Percentiles rank a stretch among this genome's conserved stretches.
phyloP scores from a whole-genome alignment of 1,140 invertebrate genomes.

The Prorops nasuta region DNA sequence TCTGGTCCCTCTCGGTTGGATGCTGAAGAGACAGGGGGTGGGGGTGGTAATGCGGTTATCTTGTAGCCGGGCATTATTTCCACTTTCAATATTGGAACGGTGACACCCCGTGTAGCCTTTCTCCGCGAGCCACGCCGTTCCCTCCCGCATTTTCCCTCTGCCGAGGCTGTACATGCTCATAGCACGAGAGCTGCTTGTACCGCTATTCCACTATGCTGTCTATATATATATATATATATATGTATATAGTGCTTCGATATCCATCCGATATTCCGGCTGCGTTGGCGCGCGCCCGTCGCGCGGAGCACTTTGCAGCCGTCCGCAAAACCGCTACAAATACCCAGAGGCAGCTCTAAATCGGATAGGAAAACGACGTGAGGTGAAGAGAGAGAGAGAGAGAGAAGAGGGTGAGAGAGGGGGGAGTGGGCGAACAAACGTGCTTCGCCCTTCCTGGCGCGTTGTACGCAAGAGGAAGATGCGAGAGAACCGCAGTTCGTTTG shows the following conservation, averaged over 20 bases:
- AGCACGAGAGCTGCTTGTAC: constrained; percentile 18
- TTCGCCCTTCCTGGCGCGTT: too few species aligned
- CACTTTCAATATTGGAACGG: constrained; percentile 34
- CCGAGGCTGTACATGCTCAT: not conserved
- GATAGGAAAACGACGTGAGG: constrained; percentile 2
- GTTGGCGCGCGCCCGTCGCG: constrained; percentile 6
- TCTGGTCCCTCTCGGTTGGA: not conserved
- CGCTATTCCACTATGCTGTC: too few species aligned
- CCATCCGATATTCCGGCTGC: constrained; percentile 30
- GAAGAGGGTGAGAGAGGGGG: not conserved
- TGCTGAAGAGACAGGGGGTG: constrained; percentile 9
- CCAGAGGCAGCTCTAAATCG: constrained; percentile 38
- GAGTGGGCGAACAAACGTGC: constrained; percentile 20
- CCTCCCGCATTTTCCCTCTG: constrained; percentile 8
- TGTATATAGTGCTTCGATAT: too few species aligned
- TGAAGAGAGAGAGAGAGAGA: not conserved
- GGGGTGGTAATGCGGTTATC: constrained; percentile 38
- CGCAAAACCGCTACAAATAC: constrained; percentile 34
- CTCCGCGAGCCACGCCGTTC: constrained; percentile 8
- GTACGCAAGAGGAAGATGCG: not conserved
- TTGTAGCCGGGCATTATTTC: constrained; percentile 38
- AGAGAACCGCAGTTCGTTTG: too few species aligned
- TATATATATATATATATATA: too few species aligned
- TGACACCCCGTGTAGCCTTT: constrained; percentile 9
- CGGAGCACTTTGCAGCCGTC: not conserved